Conservation (phyloP, 2,888 invertebrate genomes). For the Dimorphilus gyrociliatus region DNA sequence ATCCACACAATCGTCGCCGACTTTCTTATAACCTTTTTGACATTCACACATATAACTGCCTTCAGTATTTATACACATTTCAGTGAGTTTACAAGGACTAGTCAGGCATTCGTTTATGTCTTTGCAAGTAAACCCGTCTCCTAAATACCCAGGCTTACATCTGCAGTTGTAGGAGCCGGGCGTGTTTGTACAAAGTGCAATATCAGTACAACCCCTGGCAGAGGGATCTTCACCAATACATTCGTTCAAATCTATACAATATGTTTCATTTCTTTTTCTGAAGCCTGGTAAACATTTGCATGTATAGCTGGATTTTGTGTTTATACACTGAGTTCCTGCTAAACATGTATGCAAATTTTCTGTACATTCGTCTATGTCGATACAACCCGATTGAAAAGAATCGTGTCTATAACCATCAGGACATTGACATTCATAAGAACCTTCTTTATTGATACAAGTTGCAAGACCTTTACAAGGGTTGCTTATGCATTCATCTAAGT, state of each 20-base stretch:
- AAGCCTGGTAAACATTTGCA: constrained; percentile 1
- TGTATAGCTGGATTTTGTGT: not conserved
- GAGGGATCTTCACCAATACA: constrained; percentile 1
- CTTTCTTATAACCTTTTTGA: not conserved
- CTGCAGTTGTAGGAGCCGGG: constrained; percentile 2
- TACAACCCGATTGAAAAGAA: not conserved
- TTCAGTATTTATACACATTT: not conserved
- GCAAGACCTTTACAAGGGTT: not conserved
- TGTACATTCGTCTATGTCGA: not conserved
- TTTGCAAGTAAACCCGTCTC: constrained; percentile 1
- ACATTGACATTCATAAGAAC: constrained; percentile 2
- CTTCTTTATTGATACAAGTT: not conserved
- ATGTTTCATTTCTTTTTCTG: not conserved
- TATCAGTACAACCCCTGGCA: constrained; percentile 1
- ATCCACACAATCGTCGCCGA: not conserved
- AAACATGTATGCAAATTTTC: not conserved
- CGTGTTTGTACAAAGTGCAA: not conserved
- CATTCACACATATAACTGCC: not conserved
- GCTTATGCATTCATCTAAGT: constrained; percentile 1
- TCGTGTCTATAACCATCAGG: not conserved
- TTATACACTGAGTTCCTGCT: no score
- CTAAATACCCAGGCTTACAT: constrained; percentile 1
- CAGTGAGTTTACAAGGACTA: not conserved
- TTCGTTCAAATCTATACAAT: constrained; percentile 3
- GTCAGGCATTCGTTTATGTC: constrained; percentile 1